These are phyloP conservation scores for Lethocerus indicus DNA, from an alignment of 1,140 invertebrate genomes.

Conservation along the genomic window DNA sequence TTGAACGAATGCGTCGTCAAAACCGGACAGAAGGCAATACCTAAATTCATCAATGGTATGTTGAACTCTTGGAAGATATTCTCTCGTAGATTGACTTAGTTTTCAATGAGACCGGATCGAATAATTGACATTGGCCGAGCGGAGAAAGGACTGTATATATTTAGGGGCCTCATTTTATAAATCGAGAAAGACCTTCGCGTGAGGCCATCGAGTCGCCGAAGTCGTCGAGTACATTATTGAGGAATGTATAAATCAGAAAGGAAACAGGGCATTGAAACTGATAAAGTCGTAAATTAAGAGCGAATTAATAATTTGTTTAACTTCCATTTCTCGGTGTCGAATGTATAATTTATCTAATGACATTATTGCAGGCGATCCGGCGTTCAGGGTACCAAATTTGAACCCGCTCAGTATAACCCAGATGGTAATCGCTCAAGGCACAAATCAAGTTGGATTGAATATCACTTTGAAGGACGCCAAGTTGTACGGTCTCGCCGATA, in stretches of 20 bases:
- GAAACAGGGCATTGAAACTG: too few species aligned
- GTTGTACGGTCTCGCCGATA: conserved; percentile 17
- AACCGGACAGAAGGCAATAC: conserved; percentile 14
- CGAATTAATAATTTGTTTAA: too few species aligned
- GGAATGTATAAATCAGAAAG: neutral
- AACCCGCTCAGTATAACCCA: conserved; percentile 18
- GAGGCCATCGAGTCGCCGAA: too few species aligned
- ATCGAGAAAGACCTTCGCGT: too few species aligned
- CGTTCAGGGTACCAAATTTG: conserved; percentile 19
- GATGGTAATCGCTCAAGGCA: conserved; percentile 18
- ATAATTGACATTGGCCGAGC: too few species aligned
- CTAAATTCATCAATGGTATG: conserved; percentile 15
- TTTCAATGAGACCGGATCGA: too few species aligned
- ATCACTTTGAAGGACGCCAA: conserved; percentile 16
- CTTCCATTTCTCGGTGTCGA: too few species aligned
- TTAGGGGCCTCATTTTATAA: too few species aligned
- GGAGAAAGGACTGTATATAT: neutral
- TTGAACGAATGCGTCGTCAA: conserved; percentile 16
- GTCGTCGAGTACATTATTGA: neutral
- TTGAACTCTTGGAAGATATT: too few species aligned
- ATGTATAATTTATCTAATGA: too few species aligned
- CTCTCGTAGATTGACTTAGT: too few species aligned
- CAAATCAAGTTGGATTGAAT: conserved; percentile 18
- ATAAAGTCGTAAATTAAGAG: too few species aligned
- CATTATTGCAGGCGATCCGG: conserved; percentile 17